Base-by-base conservation (phyloP, 2,888 invertebrate species). In the Drosophila paranaensis region DNA sequence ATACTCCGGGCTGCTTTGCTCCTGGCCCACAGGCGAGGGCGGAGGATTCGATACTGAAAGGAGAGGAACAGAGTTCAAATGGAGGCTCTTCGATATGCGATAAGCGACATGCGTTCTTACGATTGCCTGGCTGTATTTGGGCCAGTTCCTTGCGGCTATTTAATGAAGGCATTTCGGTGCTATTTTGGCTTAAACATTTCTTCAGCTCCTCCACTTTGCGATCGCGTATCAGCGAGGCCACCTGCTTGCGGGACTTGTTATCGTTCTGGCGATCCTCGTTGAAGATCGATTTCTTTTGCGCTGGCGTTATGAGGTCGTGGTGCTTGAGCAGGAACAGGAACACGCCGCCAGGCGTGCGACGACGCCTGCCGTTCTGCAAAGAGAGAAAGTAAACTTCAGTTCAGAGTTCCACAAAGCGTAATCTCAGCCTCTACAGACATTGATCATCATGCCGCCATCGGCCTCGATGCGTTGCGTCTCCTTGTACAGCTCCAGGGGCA, bases 291-390 rank as follows among this genome's bases (percentile, higher is more conserved):
- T 94, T 94, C 78, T 95, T 94, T 92, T 95, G 95, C 74, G 95
- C 95, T 77, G 94, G 94, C 0, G 95, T 95, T 50, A 96, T 93
- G 60, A 94, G 94, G 56, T 94, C 94, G 77, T 96, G 95, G 71
- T 95, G 94, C 91, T 97, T 96, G 27, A 97, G 93, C n/a, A 97
- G 93, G 91, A 95, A 96, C 48, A 98, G 94, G 92, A 95, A 98
- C 50, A 98, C 95, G 27, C 98, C 98, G 13, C 98, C 98, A 0
- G 97, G 95, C 6, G 97, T 98, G 75, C 98, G 94, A 60, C 97
- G 95, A 60, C 98, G 94, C 9, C 94, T 94, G 53, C 96, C 96
- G 93, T 97, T 97, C 92, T 66, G 27, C 25, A 48, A 67, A 14
- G 8, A 27, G 11, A 4, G 11, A 4, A 27, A 27, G 5, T 1